Evolutionary conservation across 2,888 invertebrate genomes (phyloP), one percentile per base, ranked within the genome.

Genomic region (Drosophila paramelanica): DNA sequence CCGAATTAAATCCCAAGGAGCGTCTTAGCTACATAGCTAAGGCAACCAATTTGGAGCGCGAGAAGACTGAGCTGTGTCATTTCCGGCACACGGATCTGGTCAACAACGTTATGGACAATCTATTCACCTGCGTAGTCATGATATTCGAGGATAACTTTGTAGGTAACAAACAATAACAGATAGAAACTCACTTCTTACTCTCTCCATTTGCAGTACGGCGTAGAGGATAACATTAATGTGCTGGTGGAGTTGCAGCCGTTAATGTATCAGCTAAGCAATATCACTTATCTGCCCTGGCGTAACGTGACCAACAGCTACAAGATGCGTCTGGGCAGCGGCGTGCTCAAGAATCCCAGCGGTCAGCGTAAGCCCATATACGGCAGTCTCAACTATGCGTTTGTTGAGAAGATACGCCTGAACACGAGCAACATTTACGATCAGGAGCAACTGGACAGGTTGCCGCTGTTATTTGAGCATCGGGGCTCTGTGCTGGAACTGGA

Each of bases 91-190:
- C 83, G 14, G 90, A 89, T 77, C 72, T 91, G 43, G 80, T 91
- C 10, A 84, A 86, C 33, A 81, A 84, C 38, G 86, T 88, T 4
- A 49, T 81, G 5, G 79, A 87, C 45, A 86, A 85, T 57, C 73
- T 90, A 1, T 88, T 90, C 59, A 90, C 82, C 1, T 91, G 91
- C 45, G 84, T 88, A 2, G 83, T 90, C 13, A 90, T 91, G 92
- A 91, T 91, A 23, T 91, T 91, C 33, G 91, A 91, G 43, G 91
- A 91, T 62, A 89, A 90, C 60, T 90, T 89, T 73, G 91, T 91
- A 78, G 90, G 91, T 64, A 50, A 20, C 13, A 8, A 33, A 27
- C 27, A 27, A 27, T 27, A 36, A 36, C 8, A 36, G 5, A 31
- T 31, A 13, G 1, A 13, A 36, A 5, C 5, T 36, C 36, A 36